phyloP scores from a whole-genome alignment of 2,888 invertebrate species.

The Diarsia dahlii region DNA sequence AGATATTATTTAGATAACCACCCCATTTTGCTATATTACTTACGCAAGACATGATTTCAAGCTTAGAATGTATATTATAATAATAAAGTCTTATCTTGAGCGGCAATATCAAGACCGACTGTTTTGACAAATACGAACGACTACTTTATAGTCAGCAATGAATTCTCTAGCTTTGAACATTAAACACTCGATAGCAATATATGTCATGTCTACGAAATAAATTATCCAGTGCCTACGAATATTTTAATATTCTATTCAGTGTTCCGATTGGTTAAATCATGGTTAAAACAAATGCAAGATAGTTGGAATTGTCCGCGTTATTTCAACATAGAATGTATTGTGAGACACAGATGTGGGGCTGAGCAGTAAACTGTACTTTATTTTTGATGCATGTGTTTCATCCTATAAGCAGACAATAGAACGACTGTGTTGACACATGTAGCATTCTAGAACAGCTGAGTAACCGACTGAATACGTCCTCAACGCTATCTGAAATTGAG shows the following conservation, averaged over 20 bases:
- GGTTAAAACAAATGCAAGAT: constrained; percentile 22
- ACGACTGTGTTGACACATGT: constrained; percentile 47
- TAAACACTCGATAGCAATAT: constrained; percentile 11
- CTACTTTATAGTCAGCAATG: constrained; percentile 25
- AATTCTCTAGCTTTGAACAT: constrained; percentile 42
- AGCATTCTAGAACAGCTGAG: constrained; percentile 42
- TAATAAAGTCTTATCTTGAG: not conserved
- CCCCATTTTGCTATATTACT: constrained; percentile 34
- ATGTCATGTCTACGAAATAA: constrained; percentile 30
- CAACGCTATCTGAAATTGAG: constrained; percentile 22
- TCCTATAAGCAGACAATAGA: constrained; percentile 52
- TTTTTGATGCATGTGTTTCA: constrained; percentile 51
- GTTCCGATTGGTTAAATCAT: constrained; percentile 29
- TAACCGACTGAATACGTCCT: constrained; percentile 33
- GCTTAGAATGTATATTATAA: constrained; percentile 10
- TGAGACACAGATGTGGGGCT: constrained; percentile 32
- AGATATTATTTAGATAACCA: constrained; percentile 27
- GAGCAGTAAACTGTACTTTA: constrained; percentile 40
- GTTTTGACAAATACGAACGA: constrained; percentile 24
- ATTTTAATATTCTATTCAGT: constrained; percentile 21
- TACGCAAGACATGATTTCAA: constrained; percentile 5
- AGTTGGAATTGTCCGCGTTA: constrained; percentile 23
- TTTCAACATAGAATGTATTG: constrained; percentile 34
- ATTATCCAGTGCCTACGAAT: not conserved
- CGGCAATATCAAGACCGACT: constrained; percentile 15